Conservation (phyloP, 2,113 vertebrate genomes). For the Nestor notabilis region DNA sequence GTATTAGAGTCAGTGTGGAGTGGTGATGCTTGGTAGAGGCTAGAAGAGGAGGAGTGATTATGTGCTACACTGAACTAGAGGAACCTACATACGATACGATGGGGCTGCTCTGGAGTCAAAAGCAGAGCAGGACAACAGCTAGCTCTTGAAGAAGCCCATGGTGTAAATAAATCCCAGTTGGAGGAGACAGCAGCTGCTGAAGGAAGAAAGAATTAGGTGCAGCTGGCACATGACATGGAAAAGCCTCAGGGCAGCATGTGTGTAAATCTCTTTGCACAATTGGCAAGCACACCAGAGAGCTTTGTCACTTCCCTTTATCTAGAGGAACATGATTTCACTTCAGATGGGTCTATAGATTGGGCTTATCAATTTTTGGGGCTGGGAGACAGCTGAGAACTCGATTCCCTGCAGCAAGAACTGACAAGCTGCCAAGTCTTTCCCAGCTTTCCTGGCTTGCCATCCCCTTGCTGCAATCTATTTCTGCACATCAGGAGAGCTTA, state of each 20-base stretch:
- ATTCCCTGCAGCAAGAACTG: conserved; percentile 27
- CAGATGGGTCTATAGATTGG: conserved; percentile 36
- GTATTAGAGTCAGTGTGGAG: fast-evolving
- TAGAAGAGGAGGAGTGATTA: background rate
- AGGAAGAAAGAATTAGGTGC: background rate
- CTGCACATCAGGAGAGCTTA: background rate
- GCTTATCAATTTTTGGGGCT: conserved; percentile 31
- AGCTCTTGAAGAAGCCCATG: background rate
- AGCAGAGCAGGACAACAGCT: background rate
- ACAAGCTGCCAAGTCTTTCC: background rate
- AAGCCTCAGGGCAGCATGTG: background rate
- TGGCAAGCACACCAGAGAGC: background rate
- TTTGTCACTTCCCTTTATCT: conserved; percentile 12
- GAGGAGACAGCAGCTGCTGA: background rate
- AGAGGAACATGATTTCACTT: background rate
- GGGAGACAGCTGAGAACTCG: conserved; percentile 4
- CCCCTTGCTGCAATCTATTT: background rate
- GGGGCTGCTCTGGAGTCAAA: background rate
- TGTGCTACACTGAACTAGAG: background rate
- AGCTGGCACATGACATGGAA: background rate
- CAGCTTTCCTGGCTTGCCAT: background rate
- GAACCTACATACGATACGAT: background rate
- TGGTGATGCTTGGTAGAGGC: background rate
- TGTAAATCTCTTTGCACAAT: conserved; percentile 3
- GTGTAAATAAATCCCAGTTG: background rate